These are phyloP conservation scores for Epinotia bilunana DNA, from an alignment of 2,888 invertebrate genomes.

Conservation along the genomic window DNA sequence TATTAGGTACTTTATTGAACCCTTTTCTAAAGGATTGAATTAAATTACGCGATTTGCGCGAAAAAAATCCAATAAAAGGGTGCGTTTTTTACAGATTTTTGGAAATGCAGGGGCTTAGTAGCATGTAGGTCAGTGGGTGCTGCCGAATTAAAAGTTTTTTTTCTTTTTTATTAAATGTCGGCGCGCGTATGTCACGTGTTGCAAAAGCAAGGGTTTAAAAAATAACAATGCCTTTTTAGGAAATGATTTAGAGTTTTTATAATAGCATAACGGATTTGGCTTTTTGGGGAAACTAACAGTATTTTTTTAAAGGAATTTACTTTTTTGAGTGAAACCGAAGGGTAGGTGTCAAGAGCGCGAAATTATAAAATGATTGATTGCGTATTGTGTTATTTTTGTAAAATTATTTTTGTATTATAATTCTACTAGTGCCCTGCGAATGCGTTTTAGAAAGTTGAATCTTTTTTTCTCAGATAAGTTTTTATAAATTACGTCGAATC, in stretches of 20 bases:
- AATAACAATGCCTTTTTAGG: constrained; percentile 76
- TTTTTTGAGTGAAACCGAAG: constrained; percentile 61
- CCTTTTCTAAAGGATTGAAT: constrained; percentile 84
- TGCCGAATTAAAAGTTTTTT: constrained; percentile 70
- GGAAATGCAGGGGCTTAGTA: constrained; percentile 70
- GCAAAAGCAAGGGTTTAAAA: constrained; percentile 79
- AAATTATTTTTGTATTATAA: background rate
- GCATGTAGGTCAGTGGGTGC: constrained; percentile 80
- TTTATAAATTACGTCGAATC: background rate
- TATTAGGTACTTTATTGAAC: constrained; percentile 77
- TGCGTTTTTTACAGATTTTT: constrained; percentile 72
- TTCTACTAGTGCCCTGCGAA: background rate
- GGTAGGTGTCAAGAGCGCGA: constrained; percentile 63
- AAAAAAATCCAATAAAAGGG: constrained; percentile 74
- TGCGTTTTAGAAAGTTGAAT: background rate
- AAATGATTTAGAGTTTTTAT: constrained; percentile 79
- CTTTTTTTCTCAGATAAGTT: background rate
- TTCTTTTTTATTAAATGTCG: constrained; percentile 61
- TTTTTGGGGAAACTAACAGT: constrained; percentile 60
- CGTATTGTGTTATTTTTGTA: constrained; percentile 57
- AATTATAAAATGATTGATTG: constrained; percentile 69
- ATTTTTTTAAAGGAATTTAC: constrained; percentile 56
- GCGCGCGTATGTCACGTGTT: constrained; percentile 75
- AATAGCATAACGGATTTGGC: constrained; percentile 69
- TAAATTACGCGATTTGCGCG: constrained; percentile 69